These are phyloP conservation scores for Genyomyrus donnyi DNA, from an alignment of 2,113 vertebrate genomes.

Conservation along the genomic window DNA sequence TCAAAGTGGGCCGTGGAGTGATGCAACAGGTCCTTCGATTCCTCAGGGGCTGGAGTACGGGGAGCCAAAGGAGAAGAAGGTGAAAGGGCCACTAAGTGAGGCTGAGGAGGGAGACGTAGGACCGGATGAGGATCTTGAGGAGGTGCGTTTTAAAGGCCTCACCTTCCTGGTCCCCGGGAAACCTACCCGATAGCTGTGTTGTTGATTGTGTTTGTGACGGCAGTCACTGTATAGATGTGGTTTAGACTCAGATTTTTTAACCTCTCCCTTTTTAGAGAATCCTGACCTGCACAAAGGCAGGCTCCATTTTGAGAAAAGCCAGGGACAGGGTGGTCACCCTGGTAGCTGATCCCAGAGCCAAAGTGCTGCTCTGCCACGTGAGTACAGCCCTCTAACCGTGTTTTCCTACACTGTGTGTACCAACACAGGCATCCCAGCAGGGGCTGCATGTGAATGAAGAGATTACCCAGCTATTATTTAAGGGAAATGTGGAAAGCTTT, in stretches of 20 bases:
- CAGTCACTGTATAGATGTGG: not conserved
- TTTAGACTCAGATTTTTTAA: not conserved
- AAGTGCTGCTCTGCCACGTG: slow-evolving; percentile 84
- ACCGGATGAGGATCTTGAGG: slow-evolving; percentile 63
- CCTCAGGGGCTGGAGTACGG: slow-evolving; percentile 65
- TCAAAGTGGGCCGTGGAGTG: not conserved
- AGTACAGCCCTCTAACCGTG: slow-evolving; percentile 46
- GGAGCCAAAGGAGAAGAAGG: slow-evolving; percentile 78
- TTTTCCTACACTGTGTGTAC: not conserved
- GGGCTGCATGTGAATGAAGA: not conserved
- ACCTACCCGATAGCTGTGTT: not conserved
- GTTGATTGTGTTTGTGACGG: not conserved
- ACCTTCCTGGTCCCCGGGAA: too few species aligned
- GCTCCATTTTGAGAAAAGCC: slow-evolving; percentile 82
- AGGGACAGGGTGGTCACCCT: slow-evolving; percentile 79
- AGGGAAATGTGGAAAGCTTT: not conserved
- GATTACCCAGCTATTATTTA: not conserved
- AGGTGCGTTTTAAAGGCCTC: slow-evolving; percentile 50
- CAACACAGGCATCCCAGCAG: not conserved
- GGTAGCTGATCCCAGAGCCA: slow-evolving; percentile 62
- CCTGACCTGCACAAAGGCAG: slow-evolving; percentile 73
- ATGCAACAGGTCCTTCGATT: not conserved
- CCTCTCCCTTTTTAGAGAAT: slow-evolving; percentile 64
- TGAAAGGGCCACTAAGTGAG: slow-evolving; percentile 56
- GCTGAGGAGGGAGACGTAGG: slow-evolving; percentile 49